Conservation (phyloP, 2,797 vertebrate genomes). For the Melanogrammus aeglefinus region DNA sequence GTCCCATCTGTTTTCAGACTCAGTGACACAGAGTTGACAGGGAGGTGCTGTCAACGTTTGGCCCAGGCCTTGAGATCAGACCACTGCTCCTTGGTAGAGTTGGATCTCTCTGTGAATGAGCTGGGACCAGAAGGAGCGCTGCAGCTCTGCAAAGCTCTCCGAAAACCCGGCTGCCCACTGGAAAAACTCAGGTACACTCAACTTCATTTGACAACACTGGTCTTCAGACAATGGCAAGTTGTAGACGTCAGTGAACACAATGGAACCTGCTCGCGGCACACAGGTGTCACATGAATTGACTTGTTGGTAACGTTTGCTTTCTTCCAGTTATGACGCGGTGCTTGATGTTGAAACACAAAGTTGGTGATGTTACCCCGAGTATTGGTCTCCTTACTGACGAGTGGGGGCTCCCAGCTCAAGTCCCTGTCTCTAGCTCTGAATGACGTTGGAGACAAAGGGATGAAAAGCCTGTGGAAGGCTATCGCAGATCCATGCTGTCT, state of each 20-base stretch:
- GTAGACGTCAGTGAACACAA: neutral
- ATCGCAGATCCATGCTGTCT: constrained; percentile 72
- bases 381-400: constrained; percentile 68
- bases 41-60: constrained; percentile 65
- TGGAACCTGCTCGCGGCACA: neutral
- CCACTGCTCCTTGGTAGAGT: constrained; percentile 68
- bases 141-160: constrained; percentile 74
- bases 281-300: neutral
- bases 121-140: constrained; percentile 74
- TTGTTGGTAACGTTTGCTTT: constrained; percentile 4
- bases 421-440: constrained; percentile 79
- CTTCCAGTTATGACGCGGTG: constrained; percentile 75
- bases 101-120: constrained; percentile 81
- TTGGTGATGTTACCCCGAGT: constrained; percentile 65
- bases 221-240: neutral
- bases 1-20: constrained; percentile 59
- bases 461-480: constrained; percentile 74
- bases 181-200: constrained; percentile 64
- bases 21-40: constrained; percentile 61
- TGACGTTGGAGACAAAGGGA: constrained; percentile 67
- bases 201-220: neutral
- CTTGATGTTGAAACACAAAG: constrained; percentile 61
- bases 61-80: constrained; percentile 63
- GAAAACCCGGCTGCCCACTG: constrained; percentile 62
- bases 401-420: constrained; percentile 64